A percentile compares a stretch with the other conserved stretches of the same genome.
Evolutionary conservation across 2,797 vertebrate genomes (phyloP).

Genomic region (Falco concolor): DNA sequence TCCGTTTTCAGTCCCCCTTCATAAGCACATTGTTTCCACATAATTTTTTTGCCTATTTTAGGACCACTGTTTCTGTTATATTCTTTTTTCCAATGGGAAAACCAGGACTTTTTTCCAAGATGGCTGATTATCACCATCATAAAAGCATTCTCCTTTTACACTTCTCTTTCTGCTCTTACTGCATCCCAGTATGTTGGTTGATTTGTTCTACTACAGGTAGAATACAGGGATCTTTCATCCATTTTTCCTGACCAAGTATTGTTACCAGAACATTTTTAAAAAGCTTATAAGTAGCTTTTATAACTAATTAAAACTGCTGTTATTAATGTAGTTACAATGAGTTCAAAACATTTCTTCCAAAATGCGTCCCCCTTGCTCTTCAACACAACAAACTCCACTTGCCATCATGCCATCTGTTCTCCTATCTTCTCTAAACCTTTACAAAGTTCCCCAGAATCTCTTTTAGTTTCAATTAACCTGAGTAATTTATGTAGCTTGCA

Average conservation of each 20-base stretch:
- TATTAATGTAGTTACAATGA: background rate
- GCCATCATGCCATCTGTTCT: conserved; percentile 52
- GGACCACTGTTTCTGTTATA: background rate
- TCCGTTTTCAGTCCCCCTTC: background rate
- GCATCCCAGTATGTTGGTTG: background rate
- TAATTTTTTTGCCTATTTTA: background rate
- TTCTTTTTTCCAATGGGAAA: background rate
- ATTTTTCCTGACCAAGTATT: background rate
- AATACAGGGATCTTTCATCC: background rate
- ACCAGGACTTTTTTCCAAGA: background rate
- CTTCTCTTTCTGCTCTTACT: background rate
- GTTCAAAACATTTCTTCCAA: conserved; percentile 18
- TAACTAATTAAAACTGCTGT: background rate
- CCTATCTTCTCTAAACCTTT: conserved; percentile 40
- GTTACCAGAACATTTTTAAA: background rate
- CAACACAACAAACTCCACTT: background rate
- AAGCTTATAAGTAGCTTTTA: background rate
- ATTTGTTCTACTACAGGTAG: background rate
- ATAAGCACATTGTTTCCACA: background rate
- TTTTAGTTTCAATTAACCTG: conserved; percentile 65
- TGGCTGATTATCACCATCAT: background rate
- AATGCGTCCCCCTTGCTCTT: conserved; percentile 11
- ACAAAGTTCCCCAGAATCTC: conserved; percentile 42
- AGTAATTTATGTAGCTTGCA: conserved; percentile 53
- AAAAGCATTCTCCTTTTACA: background rate